A percentile compares a stretch with the other conserved stretches of the same genome.
Evolutionary conservation across 2,797 vertebrate species (phyloP).

Genomic region (Pipistrellus pygmaeus): DNA sequence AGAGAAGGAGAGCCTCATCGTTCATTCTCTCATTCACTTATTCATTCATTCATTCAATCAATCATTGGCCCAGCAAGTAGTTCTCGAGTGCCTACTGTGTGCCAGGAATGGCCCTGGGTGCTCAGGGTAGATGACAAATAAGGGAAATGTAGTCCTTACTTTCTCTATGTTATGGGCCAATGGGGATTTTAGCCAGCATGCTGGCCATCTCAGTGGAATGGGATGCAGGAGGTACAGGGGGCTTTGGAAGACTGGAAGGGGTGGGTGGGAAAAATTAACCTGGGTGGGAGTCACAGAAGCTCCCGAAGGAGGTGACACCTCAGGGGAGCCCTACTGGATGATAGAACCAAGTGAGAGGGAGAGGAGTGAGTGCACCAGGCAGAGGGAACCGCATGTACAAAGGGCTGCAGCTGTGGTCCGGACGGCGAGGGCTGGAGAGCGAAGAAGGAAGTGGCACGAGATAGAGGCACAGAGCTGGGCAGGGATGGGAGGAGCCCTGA

Average conservation of each 20-base stretch:
- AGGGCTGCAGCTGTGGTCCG: background rate
- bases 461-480: background rate
- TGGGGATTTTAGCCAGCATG: background rate
- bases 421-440: background rate
- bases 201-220: background rate
- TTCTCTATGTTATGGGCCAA: background rate
- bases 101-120: background rate
- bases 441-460: background rate
- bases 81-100: constrained; percentile 61
- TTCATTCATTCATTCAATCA: background rate
- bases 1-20: background rate
- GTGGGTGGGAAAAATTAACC: background rate
- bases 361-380: background rate
- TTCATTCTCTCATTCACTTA: background rate
- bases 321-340: background rate
- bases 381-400: background rate
- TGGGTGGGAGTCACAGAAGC: background rate
- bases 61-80: background rate
- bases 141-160: background rate
- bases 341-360: background rate
- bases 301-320: background rate
- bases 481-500: fast-evolving
- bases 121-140: background rate
- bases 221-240: background rate
- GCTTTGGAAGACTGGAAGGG: background rate